Percentiles rank a stretch among this genome's conserved stretches.
These are phyloP conservation scores for Parnassius glacialis DNA, from an alignment of 2,888 invertebrate genomes.

Conservation along the genomic window DNA sequence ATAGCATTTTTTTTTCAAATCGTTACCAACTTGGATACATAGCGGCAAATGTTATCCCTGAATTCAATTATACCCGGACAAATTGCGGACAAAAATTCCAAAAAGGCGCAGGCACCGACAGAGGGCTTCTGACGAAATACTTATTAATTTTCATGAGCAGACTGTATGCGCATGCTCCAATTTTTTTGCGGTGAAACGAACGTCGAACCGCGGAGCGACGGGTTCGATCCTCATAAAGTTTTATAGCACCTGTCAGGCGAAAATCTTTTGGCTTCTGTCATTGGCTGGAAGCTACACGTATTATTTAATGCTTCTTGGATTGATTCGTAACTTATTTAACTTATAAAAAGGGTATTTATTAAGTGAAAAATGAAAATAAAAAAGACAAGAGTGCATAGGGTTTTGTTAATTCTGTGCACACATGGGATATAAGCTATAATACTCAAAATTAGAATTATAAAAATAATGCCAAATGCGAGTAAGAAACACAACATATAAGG, in stretches of 20 bases:
- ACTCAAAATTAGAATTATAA: too few species aligned
- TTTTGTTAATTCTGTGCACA: too few species aligned
- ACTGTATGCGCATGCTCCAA: slow-evolving; percentile 51
- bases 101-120: slow-evolving; percentile 38
- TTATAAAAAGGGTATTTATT: too few species aligned
- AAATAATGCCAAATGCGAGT: too few species aligned
- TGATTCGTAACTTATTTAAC: too few species aligned
- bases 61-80: slow-evolving; percentile 44
- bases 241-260: slow-evolving; percentile 50
- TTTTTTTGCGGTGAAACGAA: slow-evolving; percentile 46
- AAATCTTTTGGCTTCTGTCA: slow-evolving; percentile 34
- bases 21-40: not conserved
- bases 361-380: too few species aligned
- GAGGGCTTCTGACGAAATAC: slow-evolving; percentile 50
- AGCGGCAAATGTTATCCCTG: slow-evolving; percentile 28
- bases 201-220: slow-evolving; percentile 37
- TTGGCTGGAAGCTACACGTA: not conserved
- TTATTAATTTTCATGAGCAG: slow-evolving; percentile 67
- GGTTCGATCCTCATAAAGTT: slow-evolving; percentile 56
- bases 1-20: not conserved
- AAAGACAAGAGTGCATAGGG: too few species aligned
- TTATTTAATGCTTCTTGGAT: too few species aligned
- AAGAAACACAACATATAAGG: too few species aligned
- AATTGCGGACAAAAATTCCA: slow-evolving; percentile 51
- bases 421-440: too few species aligned